Conservation (phyloP, 2,113 vertebrate genomes). For the Garra rufa region DNA sequence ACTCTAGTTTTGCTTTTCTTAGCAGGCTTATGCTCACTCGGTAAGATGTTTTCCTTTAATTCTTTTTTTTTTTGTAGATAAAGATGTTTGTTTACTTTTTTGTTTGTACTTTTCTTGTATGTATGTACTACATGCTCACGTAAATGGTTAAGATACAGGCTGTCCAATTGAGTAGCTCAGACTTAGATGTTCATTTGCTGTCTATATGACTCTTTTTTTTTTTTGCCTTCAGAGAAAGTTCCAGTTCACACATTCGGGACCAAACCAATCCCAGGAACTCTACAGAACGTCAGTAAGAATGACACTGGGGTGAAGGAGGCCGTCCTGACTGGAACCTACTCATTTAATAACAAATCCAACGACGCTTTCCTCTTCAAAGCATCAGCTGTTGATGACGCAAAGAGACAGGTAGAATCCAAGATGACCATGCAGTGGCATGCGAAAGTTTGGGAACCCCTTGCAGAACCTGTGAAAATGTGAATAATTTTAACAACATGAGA, state of each 20-base stretch:
- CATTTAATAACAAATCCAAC: constrained; percentile 75
- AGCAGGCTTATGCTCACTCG: constrained; percentile 42
- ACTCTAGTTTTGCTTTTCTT: constrained; percentile 47
- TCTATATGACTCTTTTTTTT: not conserved
- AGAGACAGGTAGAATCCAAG: constrained; percentile 67
- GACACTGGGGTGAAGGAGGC: constrained; percentile 63
- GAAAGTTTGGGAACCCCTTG: too few relatives aligned
- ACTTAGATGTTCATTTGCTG: not conserved
- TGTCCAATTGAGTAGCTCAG: not conserved
- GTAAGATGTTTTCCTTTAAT: constrained; percentile 50
- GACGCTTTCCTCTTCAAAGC: constrained; percentile 75
- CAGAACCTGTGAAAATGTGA: too few relatives aligned
- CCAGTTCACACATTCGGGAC: not conserved
- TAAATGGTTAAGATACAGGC: not conserved
- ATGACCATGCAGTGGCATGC: too few relatives aligned
- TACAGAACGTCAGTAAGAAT: constrained; percentile 64
- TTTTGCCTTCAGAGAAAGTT: constrained; percentile 19
- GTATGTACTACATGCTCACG: not conserved
- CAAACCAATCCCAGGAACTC: constrained; percentile 61
- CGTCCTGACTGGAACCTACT: constrained; percentile 54
- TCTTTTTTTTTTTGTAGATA: not conserved
- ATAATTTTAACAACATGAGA: too few relatives aligned
- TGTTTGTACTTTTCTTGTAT: not conserved
- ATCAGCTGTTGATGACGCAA: constrained; percentile 58
- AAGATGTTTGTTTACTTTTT: not conserved